Evolutionary conservation across 1,140 invertebrate genomes (phyloP).

Genomic region (Cylas formicarius): DNA sequence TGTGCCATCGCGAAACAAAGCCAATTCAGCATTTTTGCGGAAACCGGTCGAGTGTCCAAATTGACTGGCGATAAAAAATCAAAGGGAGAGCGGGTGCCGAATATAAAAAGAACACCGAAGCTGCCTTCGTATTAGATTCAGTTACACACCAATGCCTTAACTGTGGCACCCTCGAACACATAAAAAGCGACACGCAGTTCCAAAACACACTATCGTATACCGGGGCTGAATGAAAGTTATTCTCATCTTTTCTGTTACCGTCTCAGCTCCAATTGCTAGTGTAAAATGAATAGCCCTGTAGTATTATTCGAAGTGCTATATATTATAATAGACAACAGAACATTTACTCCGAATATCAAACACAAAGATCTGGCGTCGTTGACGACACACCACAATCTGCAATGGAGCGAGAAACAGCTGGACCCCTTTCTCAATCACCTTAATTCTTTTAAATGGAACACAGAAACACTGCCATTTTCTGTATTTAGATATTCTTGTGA

Average conservation of each 20-base stretch:
- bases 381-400: no score
- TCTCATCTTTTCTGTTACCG: neutral
- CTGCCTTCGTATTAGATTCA: constrained; percentile 14
- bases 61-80: constrained; percentile 22
- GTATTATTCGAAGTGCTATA: neutral
- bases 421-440: no score
- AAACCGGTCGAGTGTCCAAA: no score
- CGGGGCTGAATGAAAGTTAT: neutral
- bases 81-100: constrained; percentile 14
- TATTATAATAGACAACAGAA: neutral
- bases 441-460: no score
- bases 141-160: constrained; percentile 27
- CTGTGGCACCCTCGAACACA: constrained; percentile 26
- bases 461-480: no score
- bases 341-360: no score
- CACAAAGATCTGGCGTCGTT: no score
- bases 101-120: constrained; percentile 21
- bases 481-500: no score
- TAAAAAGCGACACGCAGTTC: constrained; percentile 27
- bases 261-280: neutral
- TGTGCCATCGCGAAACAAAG: no score
- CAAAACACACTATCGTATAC: no score
- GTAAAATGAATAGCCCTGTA: neutral
- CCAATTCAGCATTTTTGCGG: no score
- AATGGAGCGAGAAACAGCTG: no score